A percentile compares a stretch with the other conserved stretches of the same genome.
Evolutionary conservation across 2,797 vertebrate species (phyloP).

Genomic region (Eremophila alpestris): DNA sequence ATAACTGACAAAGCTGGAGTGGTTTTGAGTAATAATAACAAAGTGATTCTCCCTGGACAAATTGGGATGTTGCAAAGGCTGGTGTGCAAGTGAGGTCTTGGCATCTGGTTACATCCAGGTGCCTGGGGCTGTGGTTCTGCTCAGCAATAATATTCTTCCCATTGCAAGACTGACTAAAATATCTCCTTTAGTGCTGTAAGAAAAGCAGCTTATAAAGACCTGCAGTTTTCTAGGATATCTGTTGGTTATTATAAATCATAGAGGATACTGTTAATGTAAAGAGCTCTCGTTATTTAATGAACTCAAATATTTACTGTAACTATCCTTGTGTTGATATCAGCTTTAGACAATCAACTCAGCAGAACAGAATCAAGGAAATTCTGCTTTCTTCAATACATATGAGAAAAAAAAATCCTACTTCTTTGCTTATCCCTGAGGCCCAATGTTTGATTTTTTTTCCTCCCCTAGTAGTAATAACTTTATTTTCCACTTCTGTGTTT

Average conservation of each 20-base stretch:
- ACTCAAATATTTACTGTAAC: conserved; percentile 14
- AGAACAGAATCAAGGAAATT: conserved; percentile 33
- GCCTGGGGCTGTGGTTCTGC: conserved; percentile 64
- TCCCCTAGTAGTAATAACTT: not conserved
- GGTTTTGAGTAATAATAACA: not conserved
- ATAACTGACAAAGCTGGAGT: not conserved
- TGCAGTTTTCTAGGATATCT: conserved; percentile 25
- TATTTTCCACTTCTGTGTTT: conserved; percentile 1
- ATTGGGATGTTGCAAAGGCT: conserved; percentile 26
- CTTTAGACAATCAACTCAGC: conserved; percentile 74
- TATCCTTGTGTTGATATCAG: conserved; percentile 41
- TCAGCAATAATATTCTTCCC: conserved; percentile 77
- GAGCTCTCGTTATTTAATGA: not conserved
- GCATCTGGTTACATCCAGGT: conserved; percentile 2
- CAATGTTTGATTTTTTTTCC: not conserved
- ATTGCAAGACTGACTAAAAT: conserved; percentile 62
- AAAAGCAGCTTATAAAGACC: conserved; percentile 36
- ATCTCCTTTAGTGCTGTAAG: conserved; percentile 55
- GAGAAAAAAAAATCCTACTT: not conserved
- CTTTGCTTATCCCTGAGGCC: conserved; percentile 19
- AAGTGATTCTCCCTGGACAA: not conserved
- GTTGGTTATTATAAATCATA: not conserved
- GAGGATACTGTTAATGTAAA: not conserved
- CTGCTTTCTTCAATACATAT: conserved; percentile 49
- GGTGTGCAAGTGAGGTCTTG: not conserved